These are phyloP conservation scores for Amblyraja radiata DNA, from an alignment of 2,797 vertebrate species.

Conservation along the genomic window DNA sequence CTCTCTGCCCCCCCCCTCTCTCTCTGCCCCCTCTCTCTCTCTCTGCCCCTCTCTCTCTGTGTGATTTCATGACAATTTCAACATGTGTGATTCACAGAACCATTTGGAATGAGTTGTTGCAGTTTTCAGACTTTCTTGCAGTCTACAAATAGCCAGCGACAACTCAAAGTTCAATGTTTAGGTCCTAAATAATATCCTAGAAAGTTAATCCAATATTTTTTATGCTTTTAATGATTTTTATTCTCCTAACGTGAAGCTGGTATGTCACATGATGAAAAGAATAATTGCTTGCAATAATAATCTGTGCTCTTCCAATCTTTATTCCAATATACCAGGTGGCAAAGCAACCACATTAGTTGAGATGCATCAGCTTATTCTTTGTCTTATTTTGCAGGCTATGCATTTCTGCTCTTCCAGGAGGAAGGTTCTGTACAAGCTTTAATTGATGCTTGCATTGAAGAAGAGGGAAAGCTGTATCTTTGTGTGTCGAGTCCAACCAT, in stretches of 20 bases:
- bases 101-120: background rate
- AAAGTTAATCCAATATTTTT: background rate
- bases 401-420: slow-evolving; percentile 97
- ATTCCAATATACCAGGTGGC: background rate
- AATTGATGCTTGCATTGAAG: slow-evolving; percentile 96
- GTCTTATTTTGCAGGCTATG: slow-evolving; percentile 70
- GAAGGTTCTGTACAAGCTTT: slow-evolving; percentile 97
- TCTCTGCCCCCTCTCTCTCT: too few species aligned
- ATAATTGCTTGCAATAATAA: background rate
- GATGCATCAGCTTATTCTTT: slow-evolving; percentile 17
- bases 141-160: background rate
- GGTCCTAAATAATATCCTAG: background rate
- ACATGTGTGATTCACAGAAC: background rate
- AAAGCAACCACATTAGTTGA: background rate
- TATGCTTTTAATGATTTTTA: background rate
- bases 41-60: too few species aligned
- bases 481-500: slow-evolving; percentile 98
- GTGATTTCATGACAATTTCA: too few species aligned
- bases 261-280: background rate
- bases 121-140: background rate
- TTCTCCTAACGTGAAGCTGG: background rate
- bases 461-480: slow-evolving; percentile 94
- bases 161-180: background rate
- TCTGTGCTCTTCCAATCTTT: background rate
- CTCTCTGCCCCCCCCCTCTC: too few species aligned